Percentiles rank a stretch among this genome's conserved stretches.
Conservation (phyloP, 1,140 invertebrate species). For the Latrodectus geometricus region DNA sequence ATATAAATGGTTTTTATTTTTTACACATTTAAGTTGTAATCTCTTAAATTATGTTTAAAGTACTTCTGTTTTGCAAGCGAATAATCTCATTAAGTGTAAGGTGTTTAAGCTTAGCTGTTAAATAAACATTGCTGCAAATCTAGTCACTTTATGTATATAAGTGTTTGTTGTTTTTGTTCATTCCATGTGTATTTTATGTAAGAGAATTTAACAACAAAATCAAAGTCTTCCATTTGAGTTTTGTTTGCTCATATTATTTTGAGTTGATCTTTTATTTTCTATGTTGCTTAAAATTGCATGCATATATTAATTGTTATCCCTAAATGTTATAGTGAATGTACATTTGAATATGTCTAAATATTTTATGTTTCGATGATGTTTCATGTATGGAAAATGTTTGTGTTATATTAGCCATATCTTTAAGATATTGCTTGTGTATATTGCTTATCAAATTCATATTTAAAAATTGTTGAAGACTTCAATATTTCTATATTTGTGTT, state of each 20-base stretch:
- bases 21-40: too few species aligned
- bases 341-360: neutral
- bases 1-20: too few species aligned
- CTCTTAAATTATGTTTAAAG: too few species aligned
- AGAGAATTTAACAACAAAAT: slow-evolving; percentile 57
- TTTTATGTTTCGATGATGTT: slow-evolving; percentile 1
- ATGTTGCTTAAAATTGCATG: neutral
- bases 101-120: neutral
- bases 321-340: neutral
- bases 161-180: slow-evolving; percentile 46
- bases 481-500: too few species aligned
- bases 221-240: slow-evolving; percentile 62
- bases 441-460: too few species aligned
- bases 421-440: too few species aligned
- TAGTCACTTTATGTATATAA: slow-evolving; percentile 57
- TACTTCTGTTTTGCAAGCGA: too few species aligned
- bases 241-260: slow-evolving; percentile 26
- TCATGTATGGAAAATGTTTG: slow-evolving; percentile 1
- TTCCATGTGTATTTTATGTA: slow-evolving; percentile 27
- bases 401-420: neutral
- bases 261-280: neutral
- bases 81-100: neutral
- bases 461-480: too few species aligned
- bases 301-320: neutral
- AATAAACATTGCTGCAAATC: slow-evolving; percentile 12